phyloP scores from a whole-genome alignment of 2,797 vertebrate genomes.

The Limnodromus scolopaceus region DNA sequence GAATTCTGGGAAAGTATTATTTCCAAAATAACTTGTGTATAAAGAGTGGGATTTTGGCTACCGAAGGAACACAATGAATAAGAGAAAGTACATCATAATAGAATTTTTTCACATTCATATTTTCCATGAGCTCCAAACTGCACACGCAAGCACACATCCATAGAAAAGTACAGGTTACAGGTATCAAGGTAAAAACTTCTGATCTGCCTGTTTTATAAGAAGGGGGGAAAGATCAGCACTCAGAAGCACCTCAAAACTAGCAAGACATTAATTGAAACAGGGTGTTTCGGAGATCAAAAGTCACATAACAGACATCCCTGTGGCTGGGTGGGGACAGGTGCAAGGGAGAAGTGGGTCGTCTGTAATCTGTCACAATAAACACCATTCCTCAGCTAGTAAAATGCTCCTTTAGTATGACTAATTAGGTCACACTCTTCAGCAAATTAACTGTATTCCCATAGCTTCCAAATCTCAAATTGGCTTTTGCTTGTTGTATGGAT shows the following conservation, averaged over 20 bases:
- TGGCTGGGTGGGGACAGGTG: neutral
- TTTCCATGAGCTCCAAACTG: neutral
- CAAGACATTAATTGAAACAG: neutral
- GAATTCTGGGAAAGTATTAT: neutral
- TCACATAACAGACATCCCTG: neutral
- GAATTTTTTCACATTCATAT: neutral
- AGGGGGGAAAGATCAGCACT: neutral
- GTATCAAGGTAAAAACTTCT: neutral
- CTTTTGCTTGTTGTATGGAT: neutral
- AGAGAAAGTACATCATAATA: neutral
- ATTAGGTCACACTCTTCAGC: neutral
- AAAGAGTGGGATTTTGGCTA: neutral
- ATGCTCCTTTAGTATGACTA: neutral
- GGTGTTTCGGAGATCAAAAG: neutral
- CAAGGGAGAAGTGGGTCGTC: neutral
- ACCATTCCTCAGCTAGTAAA: neutral
- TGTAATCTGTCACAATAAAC: neutral
- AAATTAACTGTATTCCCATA: neutral
- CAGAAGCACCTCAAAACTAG: neutral
- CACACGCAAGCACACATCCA: neutral
- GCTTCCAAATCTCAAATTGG: neutral
- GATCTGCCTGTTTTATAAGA: neutral
- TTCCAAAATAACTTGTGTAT: neutral
- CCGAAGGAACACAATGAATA: neutral
- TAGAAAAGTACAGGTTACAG: neutral